Percentiles rank a stretch among this genome's conserved stretches.
These are phyloP conservation scores for Xenops minutus DNA, from an alignment of 2,797 vertebrate species.

Conservation along the genomic window DNA sequence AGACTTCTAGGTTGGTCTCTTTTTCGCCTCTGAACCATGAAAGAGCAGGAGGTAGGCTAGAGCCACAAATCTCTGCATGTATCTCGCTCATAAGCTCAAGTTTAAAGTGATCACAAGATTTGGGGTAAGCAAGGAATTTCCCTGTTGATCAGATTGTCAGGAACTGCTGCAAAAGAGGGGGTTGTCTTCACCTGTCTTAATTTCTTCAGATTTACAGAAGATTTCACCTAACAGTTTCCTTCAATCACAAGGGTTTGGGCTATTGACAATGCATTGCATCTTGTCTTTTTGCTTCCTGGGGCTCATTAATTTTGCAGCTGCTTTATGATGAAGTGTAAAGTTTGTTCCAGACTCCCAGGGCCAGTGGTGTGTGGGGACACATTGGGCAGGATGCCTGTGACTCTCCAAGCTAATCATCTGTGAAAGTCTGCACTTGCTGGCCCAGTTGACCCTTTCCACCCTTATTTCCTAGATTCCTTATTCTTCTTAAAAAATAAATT, in stretches of 20 bases:
- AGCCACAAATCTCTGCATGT: background rate
- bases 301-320: constrained; percentile 38
- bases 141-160: background rate
- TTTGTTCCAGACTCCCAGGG: background rate
- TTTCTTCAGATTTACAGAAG: background rate
- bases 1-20: constrained; percentile 49
- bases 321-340: constrained; percentile 33
- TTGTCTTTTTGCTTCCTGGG: background rate
- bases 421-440: constrained; percentile 2
- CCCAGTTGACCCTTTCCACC: background rate
- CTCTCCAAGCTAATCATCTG: background rate
- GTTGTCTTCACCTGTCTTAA: background rate
- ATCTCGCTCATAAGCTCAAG: background rate
- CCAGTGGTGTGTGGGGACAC: background rate
- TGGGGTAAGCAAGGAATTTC: background rate
- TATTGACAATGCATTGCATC: background rate
- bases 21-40: constrained; percentile 17
- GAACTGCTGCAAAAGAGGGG: background rate
- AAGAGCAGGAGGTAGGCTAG: background rate
- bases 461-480: background rate
- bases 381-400: background rate
- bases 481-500: background rate
- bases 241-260: background rate
- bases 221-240: background rate
- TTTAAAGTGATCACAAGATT: background rate